These are phyloP conservation scores for Dichetophora obliterata DNA, from an alignment of 2,888 invertebrate species.

Conservation along the genomic window DNA sequence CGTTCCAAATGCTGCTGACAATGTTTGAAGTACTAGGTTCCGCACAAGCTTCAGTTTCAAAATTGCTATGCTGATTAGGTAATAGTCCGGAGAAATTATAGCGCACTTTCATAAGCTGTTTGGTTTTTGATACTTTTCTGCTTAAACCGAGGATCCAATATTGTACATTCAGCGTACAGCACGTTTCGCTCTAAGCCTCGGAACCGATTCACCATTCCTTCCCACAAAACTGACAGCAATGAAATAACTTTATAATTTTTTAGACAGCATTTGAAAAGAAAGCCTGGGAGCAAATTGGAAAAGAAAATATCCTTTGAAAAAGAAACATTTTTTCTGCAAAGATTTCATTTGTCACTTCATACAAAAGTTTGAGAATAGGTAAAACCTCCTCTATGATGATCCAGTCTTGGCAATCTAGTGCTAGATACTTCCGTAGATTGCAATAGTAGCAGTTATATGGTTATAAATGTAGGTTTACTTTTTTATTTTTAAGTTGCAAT, in stretches of 20 bases:
- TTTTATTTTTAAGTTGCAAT: too few relatives aligned
- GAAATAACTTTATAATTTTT: not conserved
- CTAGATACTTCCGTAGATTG: too few relatives aligned
- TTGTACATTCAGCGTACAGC: conserved; percentile 30
- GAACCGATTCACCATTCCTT: not conserved
- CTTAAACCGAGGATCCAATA: conserved; percentile 37
- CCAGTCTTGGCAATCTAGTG: too few relatives aligned
- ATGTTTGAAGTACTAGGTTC: not conserved
- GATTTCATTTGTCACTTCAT: conserved; percentile 37
- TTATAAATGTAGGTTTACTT: too few relatives aligned
- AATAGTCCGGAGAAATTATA: not conserved
- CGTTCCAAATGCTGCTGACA: not conserved
- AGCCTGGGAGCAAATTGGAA: too few relatives aligned
- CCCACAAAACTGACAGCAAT: not conserved
- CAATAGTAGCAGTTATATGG: too few relatives aligned
- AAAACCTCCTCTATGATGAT: too few relatives aligned
- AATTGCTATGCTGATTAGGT: too few relatives aligned
- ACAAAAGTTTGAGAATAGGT: conserved; percentile 10
- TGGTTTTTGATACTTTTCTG: not conserved
- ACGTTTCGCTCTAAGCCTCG: not conserved
- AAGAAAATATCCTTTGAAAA: conserved; percentile 35
- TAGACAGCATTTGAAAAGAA: too few relatives aligned
- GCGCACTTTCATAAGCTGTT: not conserved
- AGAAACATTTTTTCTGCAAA: conserved; percentile 32
- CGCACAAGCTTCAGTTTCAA: not conserved